phyloP scores from a whole-genome alignment of 92 coral and sea anemone species.

The Palythoa heliodiscus region DNA sequence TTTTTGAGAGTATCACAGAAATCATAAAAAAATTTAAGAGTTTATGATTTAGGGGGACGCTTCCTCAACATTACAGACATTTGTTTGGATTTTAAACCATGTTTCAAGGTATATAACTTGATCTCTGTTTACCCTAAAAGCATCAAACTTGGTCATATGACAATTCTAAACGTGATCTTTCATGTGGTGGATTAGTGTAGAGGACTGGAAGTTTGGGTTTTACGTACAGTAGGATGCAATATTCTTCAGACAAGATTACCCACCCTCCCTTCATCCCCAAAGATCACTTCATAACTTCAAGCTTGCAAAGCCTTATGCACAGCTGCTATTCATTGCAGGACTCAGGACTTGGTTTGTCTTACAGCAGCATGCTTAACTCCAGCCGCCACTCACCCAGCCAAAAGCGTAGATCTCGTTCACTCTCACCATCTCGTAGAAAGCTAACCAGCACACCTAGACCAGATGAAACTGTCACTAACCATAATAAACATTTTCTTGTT shows the following conservation, averaged over 20 bases:
- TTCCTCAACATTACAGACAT: too few relatives aligned
- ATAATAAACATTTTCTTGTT: conserved; percentile 84
- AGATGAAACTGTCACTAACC: conserved; percentile 81
- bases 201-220: too few relatives aligned
- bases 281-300: background rate
- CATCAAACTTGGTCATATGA: too few relatives aligned
- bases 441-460: conserved; percentile 83
- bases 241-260: background rate
- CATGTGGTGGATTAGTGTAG: too few relatives aligned
- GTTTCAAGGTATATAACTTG: too few relatives aligned
- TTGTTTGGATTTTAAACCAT: too few relatives aligned
- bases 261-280: background rate
- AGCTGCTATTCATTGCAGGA: conserved; percentile 75
- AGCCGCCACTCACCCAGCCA: conserved; percentile 87
- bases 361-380: conserved; percentile 65
- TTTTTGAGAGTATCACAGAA: too few relatives aligned
- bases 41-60: too few relatives aligned
- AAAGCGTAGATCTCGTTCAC: conserved; percentile 70
- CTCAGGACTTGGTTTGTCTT: conserved; percentile 83
- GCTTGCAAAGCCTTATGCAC: conserved; percentile 21
- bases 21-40: too few relatives aligned
- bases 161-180: too few relatives aligned
- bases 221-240: too few relatives aligned
- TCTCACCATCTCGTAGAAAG: conserved; percentile 77
- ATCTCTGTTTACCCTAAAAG: too few relatives aligned